A percentile compares a stretch with the other conserved stretches of the same genome.
These are phyloP conservation scores for Sebastiscus albofasciatus DNA, from an alignment of 2,797 vertebrate species.

Conservation along the genomic window DNA sequence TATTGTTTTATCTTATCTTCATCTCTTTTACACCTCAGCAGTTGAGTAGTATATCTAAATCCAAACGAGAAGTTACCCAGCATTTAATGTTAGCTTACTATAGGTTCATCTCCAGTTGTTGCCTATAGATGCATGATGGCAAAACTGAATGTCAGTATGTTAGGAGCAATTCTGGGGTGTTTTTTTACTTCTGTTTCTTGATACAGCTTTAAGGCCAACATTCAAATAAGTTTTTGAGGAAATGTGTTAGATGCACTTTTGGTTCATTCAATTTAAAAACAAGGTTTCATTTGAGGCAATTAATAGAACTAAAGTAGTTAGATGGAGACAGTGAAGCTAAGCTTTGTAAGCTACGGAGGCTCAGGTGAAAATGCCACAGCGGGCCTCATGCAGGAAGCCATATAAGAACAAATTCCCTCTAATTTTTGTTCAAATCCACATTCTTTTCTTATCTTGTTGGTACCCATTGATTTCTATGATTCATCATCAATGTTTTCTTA, in stretches of 20 bases:
- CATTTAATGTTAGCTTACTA: not conserved
- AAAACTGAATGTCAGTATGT: not conserved
- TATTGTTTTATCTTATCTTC: not conserved
- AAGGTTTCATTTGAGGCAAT: not conserved
- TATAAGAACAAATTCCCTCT: too few species aligned
- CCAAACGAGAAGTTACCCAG: not conserved
- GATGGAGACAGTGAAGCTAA: not conserved
- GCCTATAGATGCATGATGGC: not conserved
- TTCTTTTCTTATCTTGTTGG: too few species aligned
- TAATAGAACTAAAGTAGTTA: not conserved
- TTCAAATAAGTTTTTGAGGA: not conserved
- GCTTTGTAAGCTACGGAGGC: not conserved
- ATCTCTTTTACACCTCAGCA: not conserved
- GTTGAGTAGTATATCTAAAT: not conserved
- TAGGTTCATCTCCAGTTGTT: not conserved
- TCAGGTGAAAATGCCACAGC: accelerated
- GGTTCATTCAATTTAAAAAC: not conserved
- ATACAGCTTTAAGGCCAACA: not conserved
- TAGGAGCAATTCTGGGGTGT: not conserved
- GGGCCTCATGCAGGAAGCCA: too few species aligned
- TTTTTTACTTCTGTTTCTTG: slow-evolving; percentile 12
- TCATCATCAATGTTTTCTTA: too few species aligned
- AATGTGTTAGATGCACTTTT: not conserved
- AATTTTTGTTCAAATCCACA: too few species aligned
- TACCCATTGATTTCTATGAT: too few species aligned